Base-by-base conservation (phyloP, 1,140 invertebrate genomes). In the Pachypeltis micranthus region DNA sequence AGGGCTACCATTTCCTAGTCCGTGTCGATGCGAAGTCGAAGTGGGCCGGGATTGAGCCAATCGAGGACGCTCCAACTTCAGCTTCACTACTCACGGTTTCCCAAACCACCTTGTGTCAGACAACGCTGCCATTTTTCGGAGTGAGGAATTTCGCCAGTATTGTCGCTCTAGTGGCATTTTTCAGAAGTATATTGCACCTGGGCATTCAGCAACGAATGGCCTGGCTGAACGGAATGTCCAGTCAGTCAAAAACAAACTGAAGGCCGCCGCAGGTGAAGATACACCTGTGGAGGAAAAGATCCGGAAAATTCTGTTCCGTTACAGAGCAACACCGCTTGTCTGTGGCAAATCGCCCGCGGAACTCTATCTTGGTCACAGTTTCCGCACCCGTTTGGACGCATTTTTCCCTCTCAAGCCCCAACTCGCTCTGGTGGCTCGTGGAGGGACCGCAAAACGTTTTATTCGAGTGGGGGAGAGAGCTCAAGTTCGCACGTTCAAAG, bases 1-100 rank as follows among this genome's bases (percentile, higher is more conserved):
- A 65, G n/a, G 62, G 63, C 39, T 63, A 68, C 56, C 69, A 68
- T 62, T 78, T 75, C 64, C 62, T 79, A 14, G 69, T 79, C 14
- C 57, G 76, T 0, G 69, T 75, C 0, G 78, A 80, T 68, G 69
- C 69, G 39, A 70, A 39, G n/a, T 39, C 34, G n/a, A 39, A 39
- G 66, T 73, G 67, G 65, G 56, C 62, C 23, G 39, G 58, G 51
- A 34, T 65, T 14, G 2, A 39, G 19, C 34, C 39, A 12, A 27
- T 7, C 7, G 19, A 19, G n/a, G 28, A 54, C 34, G 59, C 39
- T 55, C 44, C 29, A 21, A 61, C 54, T 3, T 29, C 39, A 12
- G 23, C 14, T 34, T 23, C 25, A 12, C 55, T 61, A 10, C 62
- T 65, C n/a, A n/a, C 34, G 7, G 34, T 39, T 39, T 39, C 34